Conservation (phyloP, 2,888 invertebrate genomes). For the Rhagonycha fulva region DNA sequence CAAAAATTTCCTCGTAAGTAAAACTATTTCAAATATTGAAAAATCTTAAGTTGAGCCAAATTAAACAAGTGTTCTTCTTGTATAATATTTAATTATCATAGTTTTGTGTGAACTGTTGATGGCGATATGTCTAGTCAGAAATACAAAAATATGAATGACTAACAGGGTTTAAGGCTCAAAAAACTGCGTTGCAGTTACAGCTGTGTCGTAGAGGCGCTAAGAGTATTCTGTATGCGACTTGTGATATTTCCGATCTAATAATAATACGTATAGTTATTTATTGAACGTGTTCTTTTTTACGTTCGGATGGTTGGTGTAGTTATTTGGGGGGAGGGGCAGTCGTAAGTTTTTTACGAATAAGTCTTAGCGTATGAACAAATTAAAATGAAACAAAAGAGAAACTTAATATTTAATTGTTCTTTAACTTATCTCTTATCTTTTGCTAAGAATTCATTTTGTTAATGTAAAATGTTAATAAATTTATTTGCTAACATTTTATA, state of each 20-base stretch:
- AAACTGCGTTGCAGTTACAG: conserved; percentile 54
- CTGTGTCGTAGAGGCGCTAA: conserved; percentile 51
- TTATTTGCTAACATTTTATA: not conserved
- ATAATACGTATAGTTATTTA: conserved; percentile 45
- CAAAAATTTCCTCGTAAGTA: not conserved
- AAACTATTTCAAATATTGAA: not conserved
- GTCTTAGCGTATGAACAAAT: conserved; percentile 48
- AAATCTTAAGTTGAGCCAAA: conserved; percentile 13
- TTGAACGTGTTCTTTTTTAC: conserved; percentile 40
- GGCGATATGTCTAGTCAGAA: conserved; percentile 23
- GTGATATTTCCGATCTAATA: conserved; percentile 54
- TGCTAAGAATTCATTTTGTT: conserved; percentile 34
- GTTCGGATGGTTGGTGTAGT: conserved; percentile 36
- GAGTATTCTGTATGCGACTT: conserved; percentile 54
- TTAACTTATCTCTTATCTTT: conserved; percentile 34
- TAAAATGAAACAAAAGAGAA: conserved; percentile 19
- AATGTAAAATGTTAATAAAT: not conserved
- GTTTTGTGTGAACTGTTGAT: conserved; percentile 15
- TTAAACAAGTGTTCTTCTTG: conserved; percentile 1
- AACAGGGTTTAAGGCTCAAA: conserved; percentile 30
- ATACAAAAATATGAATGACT: conserved; percentile 19
- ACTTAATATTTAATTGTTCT: conserved; percentile 13
- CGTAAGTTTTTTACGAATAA: conserved; percentile 45
- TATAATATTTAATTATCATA: conserved; percentile 10
- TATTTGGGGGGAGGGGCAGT: conserved; percentile 35